These are phyloP conservation scores for Megastigmus dorsalis DNA, from an alignment of 2,888 invertebrate species.

Conservation along the genomic window DNA sequence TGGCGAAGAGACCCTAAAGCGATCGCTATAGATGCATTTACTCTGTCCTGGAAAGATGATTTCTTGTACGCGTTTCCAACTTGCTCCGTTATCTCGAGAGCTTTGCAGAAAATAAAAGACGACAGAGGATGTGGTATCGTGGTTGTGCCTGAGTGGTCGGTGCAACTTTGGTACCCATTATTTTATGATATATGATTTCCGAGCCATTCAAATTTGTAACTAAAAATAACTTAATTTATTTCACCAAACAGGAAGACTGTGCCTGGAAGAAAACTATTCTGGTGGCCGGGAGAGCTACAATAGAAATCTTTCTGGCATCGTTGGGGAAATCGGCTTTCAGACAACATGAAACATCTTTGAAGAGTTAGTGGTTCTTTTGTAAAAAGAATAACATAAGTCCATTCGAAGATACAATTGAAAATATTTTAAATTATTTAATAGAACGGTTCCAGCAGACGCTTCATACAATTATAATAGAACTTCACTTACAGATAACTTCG, in stretches of 20 bases:
- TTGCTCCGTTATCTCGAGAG: no score
- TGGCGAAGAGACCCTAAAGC: no score
- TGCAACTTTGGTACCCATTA: constrained; percentile 48
- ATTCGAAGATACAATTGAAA: background rate
- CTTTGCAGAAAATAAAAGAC: no score
- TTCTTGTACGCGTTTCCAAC: no score
- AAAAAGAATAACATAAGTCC: background rate
- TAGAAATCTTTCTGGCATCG: constrained; percentile 30
- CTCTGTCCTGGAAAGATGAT: no score
- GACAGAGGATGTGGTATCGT: no score
- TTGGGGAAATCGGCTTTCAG: constrained; percentile 16
- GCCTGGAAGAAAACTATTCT: constrained; percentile 12
- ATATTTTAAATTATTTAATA: constrained; percentile 16
- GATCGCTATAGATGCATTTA: no score
- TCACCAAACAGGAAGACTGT: background rate
- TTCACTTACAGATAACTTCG: no score
- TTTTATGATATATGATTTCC: constrained; percentile 9
- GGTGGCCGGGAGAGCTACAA: constrained; percentile 16
- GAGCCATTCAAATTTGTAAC: constrained; percentile 13
- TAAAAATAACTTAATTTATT: constrained; percentile 15
- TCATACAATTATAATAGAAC: no score
- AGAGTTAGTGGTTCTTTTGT: constrained; percentile 46
- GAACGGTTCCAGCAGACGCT: background rate
- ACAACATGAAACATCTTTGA: constrained; percentile 40
- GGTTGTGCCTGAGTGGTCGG: no score